Conservation (phyloP, 64 coral and sea anemone species). For the Actinia tenebrosa region DNA sequence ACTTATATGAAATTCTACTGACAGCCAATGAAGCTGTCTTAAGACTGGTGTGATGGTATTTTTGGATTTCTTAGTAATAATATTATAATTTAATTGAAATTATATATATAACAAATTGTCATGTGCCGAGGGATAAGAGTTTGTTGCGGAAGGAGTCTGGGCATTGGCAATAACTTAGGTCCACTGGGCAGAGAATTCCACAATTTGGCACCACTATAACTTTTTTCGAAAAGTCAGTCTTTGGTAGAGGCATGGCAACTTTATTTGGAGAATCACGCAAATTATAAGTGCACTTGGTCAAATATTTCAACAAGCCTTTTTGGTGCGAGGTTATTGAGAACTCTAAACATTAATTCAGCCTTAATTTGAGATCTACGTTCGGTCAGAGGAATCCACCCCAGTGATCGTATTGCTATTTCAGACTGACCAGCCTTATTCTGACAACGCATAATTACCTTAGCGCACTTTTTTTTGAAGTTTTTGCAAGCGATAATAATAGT, state of each 20-base stretch:
- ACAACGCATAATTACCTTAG: background rate
- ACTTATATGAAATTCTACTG: too few relatives aligned
- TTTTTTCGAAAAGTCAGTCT: conserved; percentile 26
- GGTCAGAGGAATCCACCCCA: conserved; percentile 16
- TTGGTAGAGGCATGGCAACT: conserved; percentile 6
- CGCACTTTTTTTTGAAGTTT: conserved; percentile 14
- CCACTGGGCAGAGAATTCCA: too few relatives aligned
- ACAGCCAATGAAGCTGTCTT: too few relatives aligned
- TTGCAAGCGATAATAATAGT: background rate
- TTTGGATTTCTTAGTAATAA: too few relatives aligned
- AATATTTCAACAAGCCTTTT: background rate
- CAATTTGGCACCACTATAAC: conserved; percentile 25
- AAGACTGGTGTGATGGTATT: too few relatives aligned
- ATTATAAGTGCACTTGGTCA: background rate
- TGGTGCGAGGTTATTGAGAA: conserved; percentile 19
- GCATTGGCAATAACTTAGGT: too few relatives aligned
- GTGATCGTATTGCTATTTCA: conserved; percentile 16
- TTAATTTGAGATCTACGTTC: conserved; percentile 13
- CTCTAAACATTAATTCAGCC: conserved; percentile 25
- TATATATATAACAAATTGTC: too few relatives aligned
- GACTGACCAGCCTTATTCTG: conserved; percentile 11
- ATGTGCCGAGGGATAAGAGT: too few relatives aligned
- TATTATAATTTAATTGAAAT: too few relatives aligned
- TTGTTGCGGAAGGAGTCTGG: too few relatives aligned
- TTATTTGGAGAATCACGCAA: conserved; percentile 29